Evolutionary conservation across 2,888 invertebrate species (phyloP), one percentile per base, ranked within the genome.

Genomic region (Pristionchus entomophagus): DNA sequence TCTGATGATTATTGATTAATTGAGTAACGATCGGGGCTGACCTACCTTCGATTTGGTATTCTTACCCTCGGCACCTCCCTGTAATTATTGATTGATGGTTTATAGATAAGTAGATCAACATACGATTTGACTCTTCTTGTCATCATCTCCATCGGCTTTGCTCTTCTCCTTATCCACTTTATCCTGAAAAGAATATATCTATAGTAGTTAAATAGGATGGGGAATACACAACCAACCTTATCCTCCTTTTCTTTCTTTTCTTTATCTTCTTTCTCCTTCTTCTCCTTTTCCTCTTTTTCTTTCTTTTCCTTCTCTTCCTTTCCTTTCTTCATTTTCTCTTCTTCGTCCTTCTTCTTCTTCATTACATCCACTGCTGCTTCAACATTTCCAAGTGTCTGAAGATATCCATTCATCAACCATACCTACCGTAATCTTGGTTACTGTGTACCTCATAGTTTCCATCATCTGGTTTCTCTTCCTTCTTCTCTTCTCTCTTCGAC

Each of bases 391-490:
- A 73, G 41, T 22, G 73, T 73, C 51, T 51, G 32, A 80, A 80
- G 6, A 3, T 80, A n/a, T 32, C 38, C 10, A 29, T 22, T 62
- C 29, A 32, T 10, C 14, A 59, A 0, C 26, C n/a, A 59, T 59
- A n/a, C 59, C 59, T 26, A 4, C 6, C 22, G 26, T 32, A 22
- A 35, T 10, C 45, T 45, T 12, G 29, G 29, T 29, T 8, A 2
- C 19, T 22, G 29, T 6, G 26, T 73, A 73, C 73, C 41, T 73
- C 73, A 73, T 80, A 80, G 22, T 80, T 80, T 14, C 78, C 78
- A 80, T 80, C 78, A 51, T 80, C 78, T 3, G 78, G 51, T 80
- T 80, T 80, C 78, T 80, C 78, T 35, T 80, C 78, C 78, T 80
- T 80, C 51, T 80, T 51, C 51, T 80, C 51, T 35, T 65, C 35